A percentile compares a stretch with the other conserved stretches of the same genome.
Conservation (phyloP, 1,140 invertebrate species). For the Sycophila sp. region DNA sequence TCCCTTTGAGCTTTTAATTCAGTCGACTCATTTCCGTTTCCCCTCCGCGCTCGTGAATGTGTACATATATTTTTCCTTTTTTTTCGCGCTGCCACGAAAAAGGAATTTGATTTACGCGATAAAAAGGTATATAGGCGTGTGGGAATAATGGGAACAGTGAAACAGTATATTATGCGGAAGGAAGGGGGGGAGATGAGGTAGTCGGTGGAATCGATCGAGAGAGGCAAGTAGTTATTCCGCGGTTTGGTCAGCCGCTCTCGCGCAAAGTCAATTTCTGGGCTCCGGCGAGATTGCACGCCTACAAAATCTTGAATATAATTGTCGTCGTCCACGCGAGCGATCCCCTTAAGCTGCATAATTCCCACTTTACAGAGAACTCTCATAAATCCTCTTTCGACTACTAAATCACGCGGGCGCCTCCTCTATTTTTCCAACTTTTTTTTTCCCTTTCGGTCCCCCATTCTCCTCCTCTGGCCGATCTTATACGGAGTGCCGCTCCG, state of each 20-base stretch:
- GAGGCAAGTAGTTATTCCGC: conserved; percentile 6
- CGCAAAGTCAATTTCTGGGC: background rate
- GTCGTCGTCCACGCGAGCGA: background rate
- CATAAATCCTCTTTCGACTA: conserved; percentile 31
- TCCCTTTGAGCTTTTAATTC: too few species aligned
- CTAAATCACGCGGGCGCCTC: conserved; percentile 20
- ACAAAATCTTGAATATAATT: background rate
- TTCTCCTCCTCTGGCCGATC: background rate
- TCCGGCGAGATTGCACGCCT: too few species aligned
- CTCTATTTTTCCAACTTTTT: background rate
- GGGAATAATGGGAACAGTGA: too few species aligned
- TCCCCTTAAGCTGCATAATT: background rate
- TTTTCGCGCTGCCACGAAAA: too few species aligned
- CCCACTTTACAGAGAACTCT: conserved; percentile 1
- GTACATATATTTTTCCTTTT: too few species aligned
- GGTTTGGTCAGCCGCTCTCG: background rate
- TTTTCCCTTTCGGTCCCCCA: background rate
- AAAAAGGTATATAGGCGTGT: too few species aligned
- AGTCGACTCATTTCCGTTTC: too few species aligned
- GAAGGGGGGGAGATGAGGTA: too few species aligned
- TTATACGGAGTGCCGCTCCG: background rate
- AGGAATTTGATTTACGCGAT: too few species aligned
- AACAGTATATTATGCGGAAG: too few species aligned
- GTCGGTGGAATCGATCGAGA: background rate
- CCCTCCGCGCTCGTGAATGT: too few species aligned